A percentile compares a stretch with the other conserved stretches of the same genome.
Conservation (phyloP, 2,888 invertebrate species). For the Shargacucullia verbasci region DNA sequence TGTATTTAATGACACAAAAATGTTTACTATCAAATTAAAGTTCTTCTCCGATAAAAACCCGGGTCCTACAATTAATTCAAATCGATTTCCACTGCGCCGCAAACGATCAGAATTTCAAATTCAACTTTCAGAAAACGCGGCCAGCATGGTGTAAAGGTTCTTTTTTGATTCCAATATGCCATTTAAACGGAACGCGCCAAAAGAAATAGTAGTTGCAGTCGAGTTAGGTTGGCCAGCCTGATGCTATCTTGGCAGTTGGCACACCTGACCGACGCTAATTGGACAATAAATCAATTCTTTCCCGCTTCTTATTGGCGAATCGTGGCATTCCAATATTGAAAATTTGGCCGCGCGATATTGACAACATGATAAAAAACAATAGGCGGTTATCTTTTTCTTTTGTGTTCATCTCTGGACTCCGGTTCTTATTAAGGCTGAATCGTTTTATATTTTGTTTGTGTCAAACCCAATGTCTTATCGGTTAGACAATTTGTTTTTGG, state of each 20-base stretch:
- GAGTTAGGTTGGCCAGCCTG: slow-evolving; percentile 87
- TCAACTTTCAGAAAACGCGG: slow-evolving; percentile 79
- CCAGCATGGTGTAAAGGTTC: slow-evolving; percentile 86
- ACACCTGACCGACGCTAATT: slow-evolving; percentile 90
- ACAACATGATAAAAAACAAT: slow-evolving; percentile 89
- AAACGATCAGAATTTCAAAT: slow-evolving; percentile 88
- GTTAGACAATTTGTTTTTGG: slow-evolving; percentile 87
- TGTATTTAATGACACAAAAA: slow-evolving; percentile 60
- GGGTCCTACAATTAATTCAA: slow-evolving; percentile 83
- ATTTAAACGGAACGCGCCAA: slow-evolving; percentile 86
- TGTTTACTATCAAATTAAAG: slow-evolving; percentile 82
- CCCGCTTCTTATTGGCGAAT: slow-evolving; percentile 89
- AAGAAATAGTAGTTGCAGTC: slow-evolving; percentile 85
- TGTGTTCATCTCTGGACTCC: slow-evolving; percentile 86
- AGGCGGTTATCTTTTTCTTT: slow-evolving; percentile 87
- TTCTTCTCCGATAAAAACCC: slow-evolving; percentile 77
- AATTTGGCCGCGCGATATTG: slow-evolving; percentile 89
- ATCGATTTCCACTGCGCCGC: slow-evolving; percentile 85
- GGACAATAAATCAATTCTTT: slow-evolving; percentile 90
- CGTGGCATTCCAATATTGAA: slow-evolving; percentile 89
- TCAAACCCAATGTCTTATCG: slow-evolving; percentile 83
- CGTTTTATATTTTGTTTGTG: slow-evolving; percentile 84
- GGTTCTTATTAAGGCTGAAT: slow-evolving; percentile 86
- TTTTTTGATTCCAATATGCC: slow-evolving; percentile 88
- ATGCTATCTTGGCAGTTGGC: slow-evolving; percentile 89